phyloP scores from a whole-genome alignment of 2,888 invertebrate species.

The Deilephila elpenor region DNA sequence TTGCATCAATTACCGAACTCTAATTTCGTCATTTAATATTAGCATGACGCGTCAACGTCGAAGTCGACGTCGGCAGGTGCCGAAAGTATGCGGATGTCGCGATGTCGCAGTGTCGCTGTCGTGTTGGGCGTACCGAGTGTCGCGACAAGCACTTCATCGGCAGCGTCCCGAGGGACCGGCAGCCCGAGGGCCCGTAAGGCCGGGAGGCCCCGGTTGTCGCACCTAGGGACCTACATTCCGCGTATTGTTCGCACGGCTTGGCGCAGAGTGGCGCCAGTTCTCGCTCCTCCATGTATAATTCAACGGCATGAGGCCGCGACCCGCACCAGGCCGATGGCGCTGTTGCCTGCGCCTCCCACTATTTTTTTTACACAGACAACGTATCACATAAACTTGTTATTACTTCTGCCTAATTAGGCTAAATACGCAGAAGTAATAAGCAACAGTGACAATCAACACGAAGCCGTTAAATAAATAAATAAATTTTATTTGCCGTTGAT shows the following conservation, averaged over 20 bases:
- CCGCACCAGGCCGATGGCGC: conserved; percentile 51
- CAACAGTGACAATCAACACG: conserved; percentile 66
- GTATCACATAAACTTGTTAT: conserved; percentile 47
- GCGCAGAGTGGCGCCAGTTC: conserved; percentile 56
- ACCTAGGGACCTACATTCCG: conserved; percentile 61
- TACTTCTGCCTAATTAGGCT: conserved; percentile 51
- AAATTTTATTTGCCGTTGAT: conserved; percentile 40
- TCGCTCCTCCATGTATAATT: conserved; percentile 74
- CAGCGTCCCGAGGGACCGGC: neutral
- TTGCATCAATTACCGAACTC: neutral
- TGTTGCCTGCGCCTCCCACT: conserved; percentile 58
- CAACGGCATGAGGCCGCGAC: conserved; percentile 69
- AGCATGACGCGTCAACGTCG: conserved; percentile 16
- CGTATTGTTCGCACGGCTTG: conserved; percentile 56
- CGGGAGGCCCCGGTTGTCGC: conserved; percentile 38
- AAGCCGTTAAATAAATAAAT: conserved; percentile 32
- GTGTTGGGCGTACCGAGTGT: neutral
- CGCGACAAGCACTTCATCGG: neutral
- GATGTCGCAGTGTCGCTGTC: neutral
- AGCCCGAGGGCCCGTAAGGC: conserved; percentile 37
- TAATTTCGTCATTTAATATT: conserved; percentile 15
- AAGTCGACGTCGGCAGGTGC: neutral
- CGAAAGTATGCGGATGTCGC: conserved; percentile 5
- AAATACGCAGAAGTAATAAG: conserved; percentile 60
- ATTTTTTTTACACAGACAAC: conserved; percentile 68